Evolutionary conservation across 2,888 invertebrate genomes (phyloP).

Genomic region (Hirtodrosophila histrioides): DNA sequence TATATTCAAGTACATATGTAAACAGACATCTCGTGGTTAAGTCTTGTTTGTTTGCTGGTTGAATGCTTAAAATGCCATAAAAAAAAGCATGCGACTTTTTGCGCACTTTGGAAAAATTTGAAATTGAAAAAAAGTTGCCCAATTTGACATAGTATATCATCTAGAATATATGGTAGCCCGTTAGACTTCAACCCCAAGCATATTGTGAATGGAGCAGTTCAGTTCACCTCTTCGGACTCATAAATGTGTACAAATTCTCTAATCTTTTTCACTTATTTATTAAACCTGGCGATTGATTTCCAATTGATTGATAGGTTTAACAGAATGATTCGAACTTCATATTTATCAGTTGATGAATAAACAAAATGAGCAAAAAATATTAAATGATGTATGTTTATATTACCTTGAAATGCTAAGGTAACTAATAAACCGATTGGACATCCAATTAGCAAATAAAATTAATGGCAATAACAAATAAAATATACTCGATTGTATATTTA

Average conservation of each 20-base stretch:
- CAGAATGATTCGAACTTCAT: slow-evolving; percentile 14
- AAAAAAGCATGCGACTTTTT: background rate
- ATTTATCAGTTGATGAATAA: slow-evolving; percentile 16
- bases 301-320: slow-evolving; percentile 43
- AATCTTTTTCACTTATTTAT: slow-evolving; percentile 25
- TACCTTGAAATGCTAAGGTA: background rate
- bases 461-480: slow-evolving; percentile 22
- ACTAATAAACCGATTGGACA: too few species aligned
- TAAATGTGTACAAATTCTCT: slow-evolving; percentile 3
- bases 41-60: background rate
- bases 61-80: background rate
- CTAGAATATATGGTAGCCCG: background rate
- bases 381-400: background rate
- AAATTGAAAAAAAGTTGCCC: too few species aligned
- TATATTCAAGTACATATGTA: background rate
- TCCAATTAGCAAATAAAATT: slow-evolving; percentile 1
- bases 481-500: slow-evolving; percentile 22
- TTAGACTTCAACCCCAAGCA: too few species aligned
- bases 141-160: too few species aligned
- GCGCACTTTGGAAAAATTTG: background rate
- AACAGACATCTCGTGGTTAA: background rate
- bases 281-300: slow-evolving; percentile 22
- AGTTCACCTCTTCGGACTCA: background rate
- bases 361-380: slow-evolving; percentile 1
- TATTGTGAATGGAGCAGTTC: slow-evolving; percentile 1